phyloP scores from a whole-genome alignment of 2,797 vertebrate genomes.

The Thalassophryne amazonica region DNA sequence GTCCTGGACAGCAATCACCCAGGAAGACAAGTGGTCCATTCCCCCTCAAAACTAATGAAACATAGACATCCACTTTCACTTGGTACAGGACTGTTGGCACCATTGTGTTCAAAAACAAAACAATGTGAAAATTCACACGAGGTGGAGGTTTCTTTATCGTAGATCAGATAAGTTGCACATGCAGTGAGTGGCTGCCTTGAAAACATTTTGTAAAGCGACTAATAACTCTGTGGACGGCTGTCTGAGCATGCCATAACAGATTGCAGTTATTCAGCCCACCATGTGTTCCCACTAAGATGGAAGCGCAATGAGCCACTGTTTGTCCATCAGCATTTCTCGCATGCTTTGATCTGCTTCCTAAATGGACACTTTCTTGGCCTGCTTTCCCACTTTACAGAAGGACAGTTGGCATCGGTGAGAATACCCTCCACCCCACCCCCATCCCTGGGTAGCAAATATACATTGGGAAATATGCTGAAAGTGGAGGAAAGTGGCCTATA shows the following conservation, averaged over 20 bases:
- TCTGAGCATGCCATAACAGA: background rate
- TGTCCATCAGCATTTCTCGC: conserved; percentile 19
- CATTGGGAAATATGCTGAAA: conserved; percentile 24
- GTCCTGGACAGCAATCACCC: too few species aligned
- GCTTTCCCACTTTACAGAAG: background rate
- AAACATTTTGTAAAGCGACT: background rate
- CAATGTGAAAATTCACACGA: conserved; percentile 1
- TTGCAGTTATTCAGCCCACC: background rate
- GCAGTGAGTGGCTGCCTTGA: background rate
- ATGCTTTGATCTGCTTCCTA: conserved; percentile 29
- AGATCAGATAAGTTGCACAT: background rate
- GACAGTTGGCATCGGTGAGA: conserved; percentile 5
- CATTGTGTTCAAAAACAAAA: background rate
- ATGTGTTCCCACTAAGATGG: conserved; percentile 17
- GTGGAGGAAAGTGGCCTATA: conserved; percentile 16
- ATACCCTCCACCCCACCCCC: too few species aligned
- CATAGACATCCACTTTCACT: too few species aligned
- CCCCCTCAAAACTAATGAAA: too few species aligned
- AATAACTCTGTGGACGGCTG: background rate
- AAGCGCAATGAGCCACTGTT: background rate
- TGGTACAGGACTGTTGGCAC: too few species aligned
- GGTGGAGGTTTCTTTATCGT: background rate
- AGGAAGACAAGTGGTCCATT: too few species aligned
- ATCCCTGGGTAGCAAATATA: background rate
- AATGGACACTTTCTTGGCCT: conserved; percentile 24